Conservation (phyloP, 2,888 invertebrate genomes). For the Heterodera filipjevi region DNA sequence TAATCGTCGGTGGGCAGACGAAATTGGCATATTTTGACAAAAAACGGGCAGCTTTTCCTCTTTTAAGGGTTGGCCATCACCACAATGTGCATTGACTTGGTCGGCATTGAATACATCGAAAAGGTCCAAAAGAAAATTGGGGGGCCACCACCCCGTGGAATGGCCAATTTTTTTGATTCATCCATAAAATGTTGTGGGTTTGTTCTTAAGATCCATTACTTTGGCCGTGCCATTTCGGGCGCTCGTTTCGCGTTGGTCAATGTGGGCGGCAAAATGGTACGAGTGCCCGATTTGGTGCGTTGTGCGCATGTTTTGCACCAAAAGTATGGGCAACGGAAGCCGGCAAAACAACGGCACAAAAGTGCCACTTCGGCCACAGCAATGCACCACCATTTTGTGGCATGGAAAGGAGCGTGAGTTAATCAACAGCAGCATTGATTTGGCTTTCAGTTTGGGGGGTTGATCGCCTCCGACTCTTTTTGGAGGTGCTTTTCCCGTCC, state of each 20-base stretch:
- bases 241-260: slow-evolving; percentile 65
- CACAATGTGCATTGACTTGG: slow-evolving; percentile 64
- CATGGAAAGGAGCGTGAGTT: slow-evolving; percentile 26
- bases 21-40: slow-evolving; percentile 41
- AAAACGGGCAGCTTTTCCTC: background rate
- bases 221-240: slow-evolving; percentile 59
- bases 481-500: no score
- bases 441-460: no score
- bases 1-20: slow-evolving; percentile 64
- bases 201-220: slow-evolving; percentile 61
- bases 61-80: slow-evolving; percentile 42
- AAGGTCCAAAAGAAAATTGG: no score
- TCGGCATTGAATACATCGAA: slow-evolving; percentile 65
- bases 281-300: slow-evolving; percentile 64
- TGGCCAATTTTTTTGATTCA: no score
- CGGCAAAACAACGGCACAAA: background rate
- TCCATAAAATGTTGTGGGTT: no score
- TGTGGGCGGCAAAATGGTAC: slow-evolving; percentile 65
- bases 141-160: no score
- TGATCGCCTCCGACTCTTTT: no score
- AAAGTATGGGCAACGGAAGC: slow-evolving; percentile 31
- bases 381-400: slow-evolving; percentile 1
- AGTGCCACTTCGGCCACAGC: background rate
- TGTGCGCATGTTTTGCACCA: slow-evolving; percentile 64
- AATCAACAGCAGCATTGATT: no score